Conservation (phyloP, 2,888 invertebrate species). For the Ophonus ardosiacus region DNA sequence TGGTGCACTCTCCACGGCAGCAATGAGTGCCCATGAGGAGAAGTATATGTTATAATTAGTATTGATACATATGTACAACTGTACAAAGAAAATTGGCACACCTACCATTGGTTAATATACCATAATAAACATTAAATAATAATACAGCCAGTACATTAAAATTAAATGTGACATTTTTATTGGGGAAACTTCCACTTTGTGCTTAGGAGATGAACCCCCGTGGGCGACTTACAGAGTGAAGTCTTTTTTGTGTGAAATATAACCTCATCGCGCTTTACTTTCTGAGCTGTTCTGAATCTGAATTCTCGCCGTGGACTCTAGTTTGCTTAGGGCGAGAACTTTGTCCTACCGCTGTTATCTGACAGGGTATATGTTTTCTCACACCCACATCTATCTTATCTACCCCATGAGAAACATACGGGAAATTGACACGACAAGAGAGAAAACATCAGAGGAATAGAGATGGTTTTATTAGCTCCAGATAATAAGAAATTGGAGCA, state of each 20-base stretch:
- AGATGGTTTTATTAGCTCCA: too few relatives aligned
- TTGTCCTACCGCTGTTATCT: conserved; percentile 23
- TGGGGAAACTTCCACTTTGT: too few relatives aligned
- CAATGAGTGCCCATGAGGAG: too few relatives aligned
- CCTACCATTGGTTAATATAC: too few relatives aligned
- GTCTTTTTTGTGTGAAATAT: conserved; percentile 53
- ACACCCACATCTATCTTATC: not conserved
- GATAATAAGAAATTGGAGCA: too few relatives aligned
- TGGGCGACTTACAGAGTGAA: not conserved
- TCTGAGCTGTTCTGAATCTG: conserved; percentile 45
- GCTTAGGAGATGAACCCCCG: not conserved
- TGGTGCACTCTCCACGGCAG: too few relatives aligned
- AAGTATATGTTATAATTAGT: too few relatives aligned
- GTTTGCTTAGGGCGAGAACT: conserved; percentile 3
- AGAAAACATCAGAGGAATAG: not conserved
- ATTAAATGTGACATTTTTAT: too few relatives aligned
- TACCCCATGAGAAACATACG: not conserved
- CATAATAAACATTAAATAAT: too few relatives aligned
- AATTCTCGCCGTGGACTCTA: not conserved
- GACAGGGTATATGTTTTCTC: conserved; percentile 17
- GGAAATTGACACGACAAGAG: not conserved
- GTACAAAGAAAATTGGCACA: too few relatives aligned
- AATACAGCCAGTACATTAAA: too few relatives aligned
- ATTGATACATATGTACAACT: too few relatives aligned
- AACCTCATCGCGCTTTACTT: conserved; percentile 31